Evolutionary conservation across 1,140 invertebrate species (phyloP).

Genomic region (Lasaia peninsularis): DNA sequence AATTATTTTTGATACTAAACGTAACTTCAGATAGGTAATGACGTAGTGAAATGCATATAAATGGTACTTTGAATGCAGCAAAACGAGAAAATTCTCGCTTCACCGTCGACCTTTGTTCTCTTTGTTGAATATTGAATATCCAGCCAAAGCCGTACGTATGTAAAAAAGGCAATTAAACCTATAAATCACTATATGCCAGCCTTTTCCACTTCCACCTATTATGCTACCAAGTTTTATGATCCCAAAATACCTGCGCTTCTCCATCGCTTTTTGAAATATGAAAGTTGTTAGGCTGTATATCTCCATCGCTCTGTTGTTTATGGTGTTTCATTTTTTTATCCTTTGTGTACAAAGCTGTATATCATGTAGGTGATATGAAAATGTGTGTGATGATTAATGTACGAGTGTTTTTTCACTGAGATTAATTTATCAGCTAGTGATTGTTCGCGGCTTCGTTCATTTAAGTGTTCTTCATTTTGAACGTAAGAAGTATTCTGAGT

Average conservation of each 20-base stretch:
- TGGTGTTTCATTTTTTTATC: conserved; percentile 47
- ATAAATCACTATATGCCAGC: conserved; percentile 55
- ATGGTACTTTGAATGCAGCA: conserved; percentile 19
- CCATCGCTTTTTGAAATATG: conserved; percentile 61
- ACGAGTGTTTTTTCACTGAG: conserved; percentile 5
- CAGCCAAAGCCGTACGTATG: conserved; percentile 37
- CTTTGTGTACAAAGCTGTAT: conserved; percentile 48
- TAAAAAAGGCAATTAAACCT: conserved; percentile 57
- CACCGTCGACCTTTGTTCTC: conserved; percentile 37
- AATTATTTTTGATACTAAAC: conserved; percentile 2
- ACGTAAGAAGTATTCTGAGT: too few species aligned
- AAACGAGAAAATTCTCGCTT: conserved; percentile 34
- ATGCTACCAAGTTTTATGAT: conserved; percentile 42
- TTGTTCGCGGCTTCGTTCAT: too few species aligned
- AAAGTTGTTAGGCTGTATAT: conserved; percentile 62
- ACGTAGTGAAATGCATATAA: conserved; percentile 23
- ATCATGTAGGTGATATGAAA: conserved; percentile 43
- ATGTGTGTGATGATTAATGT: conserved; percentile 27
- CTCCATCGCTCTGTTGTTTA: conserved; percentile 51
- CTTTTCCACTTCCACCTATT: conserved; percentile 40
- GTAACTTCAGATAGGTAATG: conserved; percentile 19
- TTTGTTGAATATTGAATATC: conserved; percentile 61
- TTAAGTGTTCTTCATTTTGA: too few species aligned
- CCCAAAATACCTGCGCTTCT: conserved; percentile 33
- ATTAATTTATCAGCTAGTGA: too few species aligned